Base-by-base conservation (phyloP, 2,797 vertebrate species). In the Urophycis tenuis region DNA sequence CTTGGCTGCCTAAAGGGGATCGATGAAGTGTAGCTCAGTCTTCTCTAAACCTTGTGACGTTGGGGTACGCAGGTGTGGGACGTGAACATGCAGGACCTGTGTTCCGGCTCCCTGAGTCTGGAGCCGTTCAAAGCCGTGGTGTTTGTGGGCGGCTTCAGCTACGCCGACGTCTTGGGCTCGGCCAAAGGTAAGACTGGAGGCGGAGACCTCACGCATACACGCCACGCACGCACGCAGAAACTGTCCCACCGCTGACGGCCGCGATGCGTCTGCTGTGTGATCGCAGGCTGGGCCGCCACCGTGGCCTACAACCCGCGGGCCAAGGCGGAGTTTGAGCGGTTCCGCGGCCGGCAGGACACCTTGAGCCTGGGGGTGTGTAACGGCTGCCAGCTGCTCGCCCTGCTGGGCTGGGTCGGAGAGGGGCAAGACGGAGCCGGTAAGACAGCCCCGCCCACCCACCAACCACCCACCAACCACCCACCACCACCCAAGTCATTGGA, bases 141-240 rank as follows among this genome's bases (percentile, higher is more conserved):
- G 74, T 98, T 98, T 35, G 96, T 98, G 0, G 96, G 96, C 0
- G 96, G 96, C n/a, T 98, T 98, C 87, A 97, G 96, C 88, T 98
- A 96, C 0, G 96, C 94, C 0, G 96, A 98, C 0, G 95, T 96
- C 15, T 88, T 98, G 39, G 96, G 96, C 32, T 98, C 96, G 69
- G 96, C 95, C 69, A 97, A 96, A 94, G 96, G 96, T 93, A 81
- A 75, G 4, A n/a, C 7, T 0, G 19, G 19, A 22, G 22, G 7
- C 49, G 5, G 49, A 53, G 49, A 53, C 49, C 49, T 0, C 49
- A 22, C 22, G 5, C 49, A 53, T 7, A n/a, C 49, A n/a, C 17
- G 1, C 45, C 49, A 22, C 22, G 22, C 49, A 53, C 3, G 22
- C 49, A 53, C n/a, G 22, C 49, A 53, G 19, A 53, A 53, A 22